Percentiles rank a stretch among this genome's conserved stretches.
Evolutionary conservation across 1,140 invertebrate genomes (phyloP).

Genomic region (Trichonephila clavata): DNA sequence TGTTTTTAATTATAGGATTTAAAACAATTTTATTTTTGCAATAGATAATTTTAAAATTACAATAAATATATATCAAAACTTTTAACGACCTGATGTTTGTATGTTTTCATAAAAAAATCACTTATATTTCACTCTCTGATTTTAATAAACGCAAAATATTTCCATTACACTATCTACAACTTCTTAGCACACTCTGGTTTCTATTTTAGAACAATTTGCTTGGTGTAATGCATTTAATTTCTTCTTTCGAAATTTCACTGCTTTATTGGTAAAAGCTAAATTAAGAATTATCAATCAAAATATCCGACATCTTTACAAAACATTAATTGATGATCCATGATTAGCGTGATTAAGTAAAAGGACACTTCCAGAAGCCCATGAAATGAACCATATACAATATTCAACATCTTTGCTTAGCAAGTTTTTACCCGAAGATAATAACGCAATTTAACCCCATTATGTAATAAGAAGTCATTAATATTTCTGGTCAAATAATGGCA

Average conservation of each 20-base stretch:
- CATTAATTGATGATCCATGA: slow-evolving; percentile 27
- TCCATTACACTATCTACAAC: too few relatives aligned
- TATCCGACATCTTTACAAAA: neutral
- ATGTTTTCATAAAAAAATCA: too few relatives aligned
- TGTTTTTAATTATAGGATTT: too few relatives aligned
- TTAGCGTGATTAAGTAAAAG: slow-evolving; percentile 38
- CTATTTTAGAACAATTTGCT: too few relatives aligned
- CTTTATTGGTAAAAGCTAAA: neutral
- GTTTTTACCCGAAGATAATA: slow-evolving; percentile 21
- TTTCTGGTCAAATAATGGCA: slow-evolving; percentile 17
- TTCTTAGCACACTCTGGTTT: too few relatives aligned
- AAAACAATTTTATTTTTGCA: too few relatives aligned
- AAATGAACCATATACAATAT: neutral
- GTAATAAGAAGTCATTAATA: slow-evolving; percentile 39
- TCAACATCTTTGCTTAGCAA: neutral
- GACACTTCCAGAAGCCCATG: neutral
- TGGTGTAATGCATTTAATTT: too few relatives aligned
- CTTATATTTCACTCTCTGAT: too few relatives aligned
- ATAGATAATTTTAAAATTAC: too few relatives aligned
- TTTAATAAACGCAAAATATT: too few relatives aligned
- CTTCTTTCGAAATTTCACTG: neutral
- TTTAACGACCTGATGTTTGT: too few relatives aligned
- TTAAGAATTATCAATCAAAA: neutral
- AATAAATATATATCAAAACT: too few relatives aligned
- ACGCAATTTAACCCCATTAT: slow-evolving; percentile 2